Evolutionary conservation across 2,113 vertebrate genomes (phyloP).

Genomic region (Phyllopteryx taeniolatus): DNA sequence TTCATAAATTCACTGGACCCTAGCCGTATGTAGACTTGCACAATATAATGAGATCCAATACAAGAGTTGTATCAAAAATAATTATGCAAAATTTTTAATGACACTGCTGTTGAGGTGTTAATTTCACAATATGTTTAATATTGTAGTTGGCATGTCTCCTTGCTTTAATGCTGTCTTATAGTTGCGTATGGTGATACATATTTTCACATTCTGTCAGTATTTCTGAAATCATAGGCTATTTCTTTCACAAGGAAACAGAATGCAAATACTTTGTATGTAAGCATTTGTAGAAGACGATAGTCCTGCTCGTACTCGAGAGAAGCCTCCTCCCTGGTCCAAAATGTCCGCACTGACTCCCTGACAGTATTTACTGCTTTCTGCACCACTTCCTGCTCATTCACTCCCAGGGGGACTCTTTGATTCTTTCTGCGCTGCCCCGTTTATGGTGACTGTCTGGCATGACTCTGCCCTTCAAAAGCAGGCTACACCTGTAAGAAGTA

Average conservation of each 20-base stretch:
- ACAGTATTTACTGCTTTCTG: conserved; percentile 45
- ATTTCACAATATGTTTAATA: no score
- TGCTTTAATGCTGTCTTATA: no score
- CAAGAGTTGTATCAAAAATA: no score
- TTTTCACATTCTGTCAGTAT: no score
- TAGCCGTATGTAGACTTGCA: no score
- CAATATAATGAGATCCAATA: no score
- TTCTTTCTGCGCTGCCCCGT: conserved; percentile 25
- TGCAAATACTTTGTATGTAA: not conserved
- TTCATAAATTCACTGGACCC: no score
- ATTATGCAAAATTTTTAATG: no score
- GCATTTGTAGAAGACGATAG: not conserved
- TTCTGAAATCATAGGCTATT: no score
- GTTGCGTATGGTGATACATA: no score
- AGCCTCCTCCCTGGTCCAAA: conserved; percentile 52
- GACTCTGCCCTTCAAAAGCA: conserved; percentile 36
- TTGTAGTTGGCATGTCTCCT: no score
- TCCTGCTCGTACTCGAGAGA: conserved; percentile 12
- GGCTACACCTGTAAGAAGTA: conserved; percentile 15
- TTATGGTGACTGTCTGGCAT: conserved; percentile 10
- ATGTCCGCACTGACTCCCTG: conserved; percentile 50
- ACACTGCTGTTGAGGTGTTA: no score
- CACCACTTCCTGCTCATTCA: conserved; percentile 56
- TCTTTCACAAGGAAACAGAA: not conserved
- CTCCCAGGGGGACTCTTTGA: conserved; percentile 17